These are phyloP conservation scores for Paracyclopina nana DNA, from an alignment of 1,140 invertebrate genomes.

Conservation along the genomic window DNA sequence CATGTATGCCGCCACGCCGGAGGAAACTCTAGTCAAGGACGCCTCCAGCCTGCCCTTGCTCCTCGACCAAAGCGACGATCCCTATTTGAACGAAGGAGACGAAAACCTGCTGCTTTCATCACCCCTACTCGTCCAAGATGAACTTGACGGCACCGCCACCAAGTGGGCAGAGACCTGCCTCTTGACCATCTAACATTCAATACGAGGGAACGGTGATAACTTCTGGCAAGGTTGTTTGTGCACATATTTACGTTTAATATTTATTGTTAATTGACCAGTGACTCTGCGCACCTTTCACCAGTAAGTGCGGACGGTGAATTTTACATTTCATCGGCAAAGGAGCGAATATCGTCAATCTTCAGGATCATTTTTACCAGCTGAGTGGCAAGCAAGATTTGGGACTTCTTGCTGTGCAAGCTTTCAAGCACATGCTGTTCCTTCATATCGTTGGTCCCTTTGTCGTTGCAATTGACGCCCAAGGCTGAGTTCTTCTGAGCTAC, in stretches of 20 bases:
- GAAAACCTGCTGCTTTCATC: no score
- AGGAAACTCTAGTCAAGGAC: not conserved
- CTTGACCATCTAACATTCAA: no score
- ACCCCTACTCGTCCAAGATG: no score
- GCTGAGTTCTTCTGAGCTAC: conserved; percentile 59
- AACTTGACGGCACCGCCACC: no score
- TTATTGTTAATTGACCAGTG: no score
- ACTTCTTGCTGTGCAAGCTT: conserved; percentile 87
- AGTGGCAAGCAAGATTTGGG: conserved; percentile 88
- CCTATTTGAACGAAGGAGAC: conserved; percentile 3
- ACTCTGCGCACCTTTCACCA: no score
- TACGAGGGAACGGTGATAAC: no score
- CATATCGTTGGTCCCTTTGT: conserved; percentile 74
- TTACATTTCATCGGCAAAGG: conserved; percentile 39
- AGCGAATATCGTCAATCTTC: conserved; percentile 95
- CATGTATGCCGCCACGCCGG: not conserved
- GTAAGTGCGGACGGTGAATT: no score
- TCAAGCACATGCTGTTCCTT: conserved; percentile 87
- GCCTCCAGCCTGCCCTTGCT: not conserved
- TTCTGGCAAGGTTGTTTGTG: no score
- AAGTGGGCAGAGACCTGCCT: no score
- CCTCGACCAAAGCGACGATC: conserved; percentile 6
- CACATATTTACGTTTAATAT: no score
- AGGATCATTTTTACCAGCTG: conserved; percentile 98
- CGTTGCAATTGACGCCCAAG: conserved; percentile 88